Percentiles rank a stretch among this genome's conserved stretches.
Conservation (phyloP, 2,113 vertebrate species). For the Ammodytes marinus region DNA sequence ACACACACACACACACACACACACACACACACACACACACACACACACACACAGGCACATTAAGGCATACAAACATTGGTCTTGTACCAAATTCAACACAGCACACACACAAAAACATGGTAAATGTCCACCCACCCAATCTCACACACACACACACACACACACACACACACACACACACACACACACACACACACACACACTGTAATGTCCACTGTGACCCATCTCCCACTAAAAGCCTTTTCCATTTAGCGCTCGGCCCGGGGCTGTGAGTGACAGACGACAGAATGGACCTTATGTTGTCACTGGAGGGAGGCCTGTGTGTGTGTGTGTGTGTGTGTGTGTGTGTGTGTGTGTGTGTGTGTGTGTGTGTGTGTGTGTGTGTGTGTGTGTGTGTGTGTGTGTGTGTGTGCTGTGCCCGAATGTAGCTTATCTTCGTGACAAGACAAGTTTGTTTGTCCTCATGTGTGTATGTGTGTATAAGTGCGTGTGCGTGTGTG, state of each 20-base stretch:
- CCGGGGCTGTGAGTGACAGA: slow-evolving; percentile 82
- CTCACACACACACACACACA: slow-evolving; percentile 13
- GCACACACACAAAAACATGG: neutral
- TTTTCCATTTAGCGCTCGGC: slow-evolving; percentile 81
- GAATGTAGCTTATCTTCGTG: too few relatives aligned
- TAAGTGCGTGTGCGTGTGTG: too few relatives aligned
- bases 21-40: neutral
- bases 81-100: neutral
- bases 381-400: too few relatives aligned
- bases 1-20: slow-evolving; percentile 13
- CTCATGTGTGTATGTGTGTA: too few relatives aligned
- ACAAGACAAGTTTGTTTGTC: too few relatives aligned
- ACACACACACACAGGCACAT: too few relatives aligned
- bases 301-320: slow-evolving; percentile 82
- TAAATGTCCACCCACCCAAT: neutral
- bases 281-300: slow-evolving; percentile 85
- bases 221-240: slow-evolving; percentile 80
- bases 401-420: too few relatives aligned
- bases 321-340: slow-evolving; percentile 26
- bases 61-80: too few relatives aligned
- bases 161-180: slow-evolving; percentile 27
- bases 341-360: slow-evolving; percentile 1
- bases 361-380: neutral
- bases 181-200: slow-evolving; percentile 38
- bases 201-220: slow-evolving; percentile 61